Evolutionary conservation across 2,113 vertebrate genomes (phyloP).

Genomic region (Columbina picui): DNA sequence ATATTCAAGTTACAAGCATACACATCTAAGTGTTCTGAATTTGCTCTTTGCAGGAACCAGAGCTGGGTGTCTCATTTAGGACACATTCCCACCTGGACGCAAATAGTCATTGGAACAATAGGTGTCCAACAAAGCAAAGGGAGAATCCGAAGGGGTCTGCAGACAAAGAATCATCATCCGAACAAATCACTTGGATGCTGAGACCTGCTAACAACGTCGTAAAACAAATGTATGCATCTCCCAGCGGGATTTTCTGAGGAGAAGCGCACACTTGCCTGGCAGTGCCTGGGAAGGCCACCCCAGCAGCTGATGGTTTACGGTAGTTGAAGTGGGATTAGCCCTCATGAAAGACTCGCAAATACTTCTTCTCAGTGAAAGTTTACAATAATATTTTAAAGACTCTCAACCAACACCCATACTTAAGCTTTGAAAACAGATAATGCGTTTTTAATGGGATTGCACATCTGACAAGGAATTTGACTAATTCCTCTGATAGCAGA

Average conservation of each 20-base stretch:
- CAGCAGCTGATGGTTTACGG: constrained; percentile 49
- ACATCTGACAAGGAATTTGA: constrained; percentile 76
- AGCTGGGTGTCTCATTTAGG: background rate
- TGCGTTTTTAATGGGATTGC: constrained; percentile 73
- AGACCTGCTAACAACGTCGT: background rate
- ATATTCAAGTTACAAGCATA: background rate
- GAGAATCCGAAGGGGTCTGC: background rate
- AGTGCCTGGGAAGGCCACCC: constrained; percentile 54
- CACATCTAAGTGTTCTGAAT: background rate
- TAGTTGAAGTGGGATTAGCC: constrained; percentile 68
- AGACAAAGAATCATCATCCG: background rate
- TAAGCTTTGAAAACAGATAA: constrained; percentile 77
- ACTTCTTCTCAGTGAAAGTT: constrained; percentile 72
- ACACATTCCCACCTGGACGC: background rate
- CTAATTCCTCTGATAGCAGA: constrained; percentile 74
- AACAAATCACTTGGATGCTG: background rate
- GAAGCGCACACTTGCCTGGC: background rate
- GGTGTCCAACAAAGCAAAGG: background rate
- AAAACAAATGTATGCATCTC: background rate
- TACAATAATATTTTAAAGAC: constrained; percentile 77
- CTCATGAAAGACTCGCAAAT: constrained; percentile 66
- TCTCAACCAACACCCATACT: constrained; percentile 64
- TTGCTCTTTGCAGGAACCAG: background rate
- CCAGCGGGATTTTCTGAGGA: constrained; percentile 35
- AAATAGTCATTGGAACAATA: background rate